phyloP scores from a whole-genome alignment of 1,140 invertebrate genomes.

The Limonius californicus region DNA sequence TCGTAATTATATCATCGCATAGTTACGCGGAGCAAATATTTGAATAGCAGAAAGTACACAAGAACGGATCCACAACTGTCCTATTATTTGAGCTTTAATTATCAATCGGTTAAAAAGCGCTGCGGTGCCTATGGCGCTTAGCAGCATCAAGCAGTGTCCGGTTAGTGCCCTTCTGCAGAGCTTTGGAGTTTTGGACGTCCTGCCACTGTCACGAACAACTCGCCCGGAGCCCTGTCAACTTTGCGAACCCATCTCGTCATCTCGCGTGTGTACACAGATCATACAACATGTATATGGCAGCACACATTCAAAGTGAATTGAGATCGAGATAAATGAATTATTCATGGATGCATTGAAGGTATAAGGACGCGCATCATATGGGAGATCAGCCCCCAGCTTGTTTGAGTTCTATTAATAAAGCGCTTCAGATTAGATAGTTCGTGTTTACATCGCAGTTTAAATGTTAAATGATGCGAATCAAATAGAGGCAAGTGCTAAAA shows the following conservation, averaged over 20 bases:
- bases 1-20: conserved; percentile 18
- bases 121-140: conserved; percentile 27
- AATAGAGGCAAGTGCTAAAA: neutral
- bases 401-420: conserved; percentile 39
- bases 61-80: neutral
- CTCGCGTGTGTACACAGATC: conserved; percentile 31
- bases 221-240: conserved; percentile 28
- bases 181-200: conserved; percentile 7
- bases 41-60: neutral
- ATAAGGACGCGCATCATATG: conserved; percentile 31
- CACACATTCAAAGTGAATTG: conserved; percentile 35
- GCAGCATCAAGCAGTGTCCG: conserved; percentile 4
- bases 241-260: conserved; percentile 29
- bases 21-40: conserved; percentile 17
- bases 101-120: conserved; percentile 28
- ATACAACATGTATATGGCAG: conserved; percentile 34
- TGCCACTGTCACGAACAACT: conserved; percentile 30
- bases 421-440: conserved; percentile 36
- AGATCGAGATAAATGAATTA: conserved; percentile 35
- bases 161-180: neutral
- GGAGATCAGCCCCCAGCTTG: conserved; percentile 30
- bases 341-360: conserved; percentile 32
- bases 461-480: conserved; percentile 32
- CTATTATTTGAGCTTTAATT: conserved; percentile 27
- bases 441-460: conserved; percentile 34